Percentiles rank a stretch among this genome's conserved stretches.
Evolutionary conservation across 2,113 vertebrate genomes (phyloP).

Genomic region (Plotosus lineatus): DNA sequence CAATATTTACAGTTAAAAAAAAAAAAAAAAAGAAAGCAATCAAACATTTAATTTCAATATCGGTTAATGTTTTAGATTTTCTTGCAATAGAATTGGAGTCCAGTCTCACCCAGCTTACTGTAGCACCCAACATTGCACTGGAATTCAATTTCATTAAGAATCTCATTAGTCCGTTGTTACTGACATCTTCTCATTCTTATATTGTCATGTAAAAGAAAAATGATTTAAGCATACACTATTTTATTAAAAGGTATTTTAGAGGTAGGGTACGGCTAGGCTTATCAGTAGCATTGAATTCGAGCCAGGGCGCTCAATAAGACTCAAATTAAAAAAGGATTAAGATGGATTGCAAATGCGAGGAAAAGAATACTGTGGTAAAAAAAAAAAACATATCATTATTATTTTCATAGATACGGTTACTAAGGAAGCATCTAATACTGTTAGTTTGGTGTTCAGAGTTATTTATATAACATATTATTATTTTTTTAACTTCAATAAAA

Average conservation of each 20-base stretch:
- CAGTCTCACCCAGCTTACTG: conserved; percentile 55
- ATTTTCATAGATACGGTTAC: background rate
- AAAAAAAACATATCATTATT: background rate
- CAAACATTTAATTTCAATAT: background rate
- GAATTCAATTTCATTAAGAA: conserved; percentile 5
- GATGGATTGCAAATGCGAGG: background rate
- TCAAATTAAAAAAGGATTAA: conserved; percentile 18
- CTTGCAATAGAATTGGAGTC: conserved; percentile 59
- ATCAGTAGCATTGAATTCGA: conserved; percentile 41
- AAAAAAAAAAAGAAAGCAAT: conserved; percentile 24
- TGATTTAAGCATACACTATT: conserved; percentile 20
- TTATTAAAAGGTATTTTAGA: conserved; percentile 37
- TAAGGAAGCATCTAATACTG: background rate
- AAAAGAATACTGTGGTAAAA: conserved; percentile 28
- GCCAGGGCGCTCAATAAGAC: conserved; percentile 31
- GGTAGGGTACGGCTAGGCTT: conserved; percentile 52
- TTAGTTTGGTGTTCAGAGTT: background rate
- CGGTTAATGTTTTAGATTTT: conserved; percentile 23
- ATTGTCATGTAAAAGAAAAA: background rate
- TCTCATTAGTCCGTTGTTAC: conserved; percentile 19
- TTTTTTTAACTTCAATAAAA: too few species aligned
- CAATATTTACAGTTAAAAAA: conserved; percentile 69
- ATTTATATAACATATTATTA: background rate
- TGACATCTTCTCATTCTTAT: background rate
- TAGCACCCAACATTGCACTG: conserved; percentile 55